Conservation (phyloP, 2,888 invertebrate species). For the Morpho deidamia region DNA sequence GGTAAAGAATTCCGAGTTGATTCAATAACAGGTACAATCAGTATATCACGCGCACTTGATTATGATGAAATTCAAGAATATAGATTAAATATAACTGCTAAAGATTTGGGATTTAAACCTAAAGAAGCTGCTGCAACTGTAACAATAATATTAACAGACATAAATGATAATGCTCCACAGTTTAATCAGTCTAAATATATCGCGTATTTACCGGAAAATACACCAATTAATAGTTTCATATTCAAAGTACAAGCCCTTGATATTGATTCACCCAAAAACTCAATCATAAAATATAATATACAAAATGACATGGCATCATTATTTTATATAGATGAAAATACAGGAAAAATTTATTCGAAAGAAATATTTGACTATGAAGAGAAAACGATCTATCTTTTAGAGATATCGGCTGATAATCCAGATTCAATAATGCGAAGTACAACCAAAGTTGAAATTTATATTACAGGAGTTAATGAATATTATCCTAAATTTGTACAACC, state of each 20-base stretch:
- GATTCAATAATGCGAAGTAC: conserved; percentile 88
- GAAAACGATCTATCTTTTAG: conserved; percentile 83
- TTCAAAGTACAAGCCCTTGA: conserved; percentile 88
- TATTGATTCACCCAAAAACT: conserved; percentile 92
- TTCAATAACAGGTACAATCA: conserved; percentile 86
- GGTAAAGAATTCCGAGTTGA: conserved; percentile 89
- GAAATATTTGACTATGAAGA: conserved; percentile 93
- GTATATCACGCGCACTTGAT: conserved; percentile 88
- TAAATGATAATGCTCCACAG: conserved; percentile 94
- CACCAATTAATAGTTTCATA: conserved; percentile 85
- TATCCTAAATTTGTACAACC: conserved; percentile 93
- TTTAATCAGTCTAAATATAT: conserved; percentile 89
- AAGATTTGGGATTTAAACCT: conserved; percentile 90
- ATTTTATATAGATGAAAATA: conserved; percentile 87
- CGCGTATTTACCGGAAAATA: conserved; percentile 90
- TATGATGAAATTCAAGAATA: conserved; percentile 92
- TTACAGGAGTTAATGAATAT: conserved; percentile 92
- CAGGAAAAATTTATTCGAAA: conserved; percentile 87
- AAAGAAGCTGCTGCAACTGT: conserved; percentile 87
- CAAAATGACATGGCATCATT: conserved; percentile 85
- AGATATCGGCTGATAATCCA: conserved; percentile 91
- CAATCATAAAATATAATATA: conserved; percentile 90
- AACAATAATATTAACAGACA: conserved; percentile 92
- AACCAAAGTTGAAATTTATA: conserved; percentile 84
- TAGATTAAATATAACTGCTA: conserved; percentile 90